phyloP scores from a whole-genome alignment of 2,113 vertebrate genomes.

The Paraplagusia blochii region DNA sequence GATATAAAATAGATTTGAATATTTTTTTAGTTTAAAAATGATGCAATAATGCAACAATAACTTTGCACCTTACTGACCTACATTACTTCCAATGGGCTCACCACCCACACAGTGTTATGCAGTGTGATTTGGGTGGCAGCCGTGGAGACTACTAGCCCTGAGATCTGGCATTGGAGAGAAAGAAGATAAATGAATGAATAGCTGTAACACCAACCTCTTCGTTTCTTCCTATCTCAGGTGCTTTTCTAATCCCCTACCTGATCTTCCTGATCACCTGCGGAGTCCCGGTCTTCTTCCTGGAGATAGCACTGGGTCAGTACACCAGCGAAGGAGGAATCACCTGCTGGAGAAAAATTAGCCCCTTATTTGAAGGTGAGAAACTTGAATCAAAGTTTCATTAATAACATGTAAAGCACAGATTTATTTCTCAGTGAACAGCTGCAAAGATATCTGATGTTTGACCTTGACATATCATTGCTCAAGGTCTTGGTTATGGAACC shows the following conservation, averaged over 20 bases:
- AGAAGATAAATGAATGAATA: neutral
- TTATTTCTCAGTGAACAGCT: neutral
- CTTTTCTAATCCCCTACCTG: slow-evolving; percentile 95
- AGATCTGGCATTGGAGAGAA: no score
- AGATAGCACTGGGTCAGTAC: slow-evolving; percentile 88
- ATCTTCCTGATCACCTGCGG: slow-evolving; percentile 94
- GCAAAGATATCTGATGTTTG: neutral
- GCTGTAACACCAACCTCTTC: neutral
- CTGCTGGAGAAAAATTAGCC: slow-evolving; percentile 89
- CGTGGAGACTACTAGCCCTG: no score
- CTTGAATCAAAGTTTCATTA: neutral
- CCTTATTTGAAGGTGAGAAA: slow-evolving; percentile 86
- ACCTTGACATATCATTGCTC: neutral
- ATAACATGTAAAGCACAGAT: no score
- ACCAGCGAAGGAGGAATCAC: slow-evolving; percentile 90
- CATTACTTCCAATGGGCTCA: no score
- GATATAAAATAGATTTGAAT: no score
- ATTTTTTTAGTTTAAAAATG: no score
- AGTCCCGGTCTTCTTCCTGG: slow-evolving; percentile 88
- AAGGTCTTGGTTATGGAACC: slow-evolving; percentile 87
- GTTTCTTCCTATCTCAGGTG: slow-evolving; percentile 72
- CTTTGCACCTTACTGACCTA: no score
- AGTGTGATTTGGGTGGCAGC: no score
- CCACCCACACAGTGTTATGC: no score
- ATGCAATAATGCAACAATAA: no score